Evolutionary conservation across 1,140 invertebrate species (phyloP).

Genomic region (Panonychus citri): DNA sequence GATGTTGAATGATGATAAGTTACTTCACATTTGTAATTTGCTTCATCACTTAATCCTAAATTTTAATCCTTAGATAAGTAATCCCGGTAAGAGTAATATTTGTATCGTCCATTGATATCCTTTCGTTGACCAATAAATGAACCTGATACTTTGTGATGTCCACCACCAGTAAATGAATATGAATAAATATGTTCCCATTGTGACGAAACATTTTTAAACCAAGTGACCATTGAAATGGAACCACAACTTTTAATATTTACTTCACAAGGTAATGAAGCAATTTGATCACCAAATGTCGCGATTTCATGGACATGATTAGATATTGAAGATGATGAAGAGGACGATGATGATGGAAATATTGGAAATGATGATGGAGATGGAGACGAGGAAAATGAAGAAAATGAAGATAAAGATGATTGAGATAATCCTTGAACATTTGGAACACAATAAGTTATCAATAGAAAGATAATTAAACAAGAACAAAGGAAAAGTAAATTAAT

Average conservation of each 20-base stretch:
- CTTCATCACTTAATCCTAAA: slow-evolving; percentile 46
- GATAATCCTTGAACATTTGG: too few species aligned
- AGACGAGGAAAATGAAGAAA: too few species aligned
- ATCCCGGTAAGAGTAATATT: slow-evolving; percentile 3
- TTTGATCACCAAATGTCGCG: slow-evolving; percentile 13
- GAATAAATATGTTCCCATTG: slow-evolving; percentile 17
- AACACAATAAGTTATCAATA: too few species aligned
- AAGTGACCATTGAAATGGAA: slow-evolving; percentile 17
- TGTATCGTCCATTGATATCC: slow-evolving; percentile 1
- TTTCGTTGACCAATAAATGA: slow-evolving; percentile 6
- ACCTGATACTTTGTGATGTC: slow-evolving; percentile 12
- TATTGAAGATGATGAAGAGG: too few species aligned
- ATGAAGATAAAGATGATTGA: too few species aligned
- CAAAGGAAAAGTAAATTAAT: too few species aligned
- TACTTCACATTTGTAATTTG: slow-evolving; percentile 57
- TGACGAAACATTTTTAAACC: slow-evolving; percentile 13
- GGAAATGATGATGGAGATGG: too few species aligned
- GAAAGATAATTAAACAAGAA: too few species aligned
- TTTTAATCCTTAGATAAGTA: slow-evolving; percentile 17
- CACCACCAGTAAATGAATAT: slow-evolving; percentile 10
- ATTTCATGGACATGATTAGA: slow-evolving; percentile 12
- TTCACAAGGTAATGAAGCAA: slow-evolving; percentile 15
- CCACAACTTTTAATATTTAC: slow-evolving; percentile 14
- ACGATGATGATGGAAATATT: too few species aligned
- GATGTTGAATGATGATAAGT: slow-evolving; percentile 44